Evolutionary conservation across 1,140 invertebrate species (phyloP), one percentile per base, ranked within the genome.

Genomic region (Cydia amplana): DNA sequence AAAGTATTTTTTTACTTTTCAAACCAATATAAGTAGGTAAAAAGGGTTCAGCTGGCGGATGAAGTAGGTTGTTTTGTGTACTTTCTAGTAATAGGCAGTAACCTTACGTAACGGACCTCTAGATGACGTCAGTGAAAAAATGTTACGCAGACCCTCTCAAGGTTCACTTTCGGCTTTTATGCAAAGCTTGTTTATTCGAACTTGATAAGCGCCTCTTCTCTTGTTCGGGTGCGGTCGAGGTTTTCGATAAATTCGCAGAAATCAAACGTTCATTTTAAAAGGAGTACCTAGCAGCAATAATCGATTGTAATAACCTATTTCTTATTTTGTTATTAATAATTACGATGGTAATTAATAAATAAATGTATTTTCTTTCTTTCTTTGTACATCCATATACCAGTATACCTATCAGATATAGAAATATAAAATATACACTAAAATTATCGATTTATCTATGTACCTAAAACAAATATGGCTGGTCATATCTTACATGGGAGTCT

Each of bases 201-300:
- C 36, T 70, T 36, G 32, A 70, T 70, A 70, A 32, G 65, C 5
- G n/a, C 43, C 65, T 40, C n/a, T 0, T 60, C 55, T 60, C 10
- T 40, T 18, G 16, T 9, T 40, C 6, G 32, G 14, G 65, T 9
- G 65, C 16, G 36, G 32, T 43, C n/a, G 55, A 20, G 16, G 51
- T 18, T 55, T 18, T 55, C 28, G 36, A 70, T 40, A 70, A 67
- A 40, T 40, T 36, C 16, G 5, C 32, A 7, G 18, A n/a, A 70
- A 20, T 20, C 1, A 16, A 14, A 40, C 1, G 32, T 18, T 36
- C 16, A 36, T 67, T 65, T 32, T 65, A 65, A 65, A n/a, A 28
- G 1, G 63, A 23, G 63, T 51, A n/a, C n/a, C n/a, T n/a, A 74
- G 74, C 73, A 73, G 46, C n/a, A 46, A 32, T 51, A n/a, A n/a